Conservation (phyloP, 2,888 invertebrate species). For the Euplagia quadripunctaria region DNA sequence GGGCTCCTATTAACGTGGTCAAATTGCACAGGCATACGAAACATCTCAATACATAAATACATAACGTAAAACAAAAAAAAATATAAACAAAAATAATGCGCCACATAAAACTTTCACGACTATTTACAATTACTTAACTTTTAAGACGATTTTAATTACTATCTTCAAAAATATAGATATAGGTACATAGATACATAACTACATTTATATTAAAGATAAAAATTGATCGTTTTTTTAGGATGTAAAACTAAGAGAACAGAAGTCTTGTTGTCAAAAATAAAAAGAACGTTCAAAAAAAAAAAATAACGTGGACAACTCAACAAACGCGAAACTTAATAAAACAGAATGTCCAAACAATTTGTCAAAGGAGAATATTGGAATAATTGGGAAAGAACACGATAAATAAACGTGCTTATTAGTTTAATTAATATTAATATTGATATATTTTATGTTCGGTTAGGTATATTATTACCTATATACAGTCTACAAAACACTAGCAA, state of each 20-base stretch:
- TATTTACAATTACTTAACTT: constrained; percentile 83
- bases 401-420: constrained; percentile 43
- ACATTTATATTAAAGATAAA: constrained; percentile 78
- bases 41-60: constrained; percentile 82
- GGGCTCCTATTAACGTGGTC: constrained; percentile 61
- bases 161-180: constrained; percentile 85
- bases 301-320: constrained; percentile 58
- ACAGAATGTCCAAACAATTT: constrained; percentile 45
- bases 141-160: constrained; percentile 80
- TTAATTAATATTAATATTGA: constrained; percentile 57
- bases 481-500: constrained; percentile 81
- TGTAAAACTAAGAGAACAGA: constrained; percentile 73
- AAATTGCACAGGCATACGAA: constrained; percentile 66
- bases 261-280: constrained; percentile 70
- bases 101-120: constrained; percentile 85
- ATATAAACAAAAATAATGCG: constrained; percentile 81
- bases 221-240: constrained; percentile 73
- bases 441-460: constrained; percentile 55
- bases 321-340: constrained; percentile 61
- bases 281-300: constrained; percentile 50
- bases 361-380: constrained; percentile 34
- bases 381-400: constrained; percentile 34
- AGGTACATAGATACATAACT: constrained; percentile 85
- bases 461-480: constrained; percentile 71
- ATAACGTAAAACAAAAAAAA: constrained; percentile 78